phyloP scores from a whole-genome alignment of 2,797 vertebrate genomes.

The Acanthis flammea region DNA sequence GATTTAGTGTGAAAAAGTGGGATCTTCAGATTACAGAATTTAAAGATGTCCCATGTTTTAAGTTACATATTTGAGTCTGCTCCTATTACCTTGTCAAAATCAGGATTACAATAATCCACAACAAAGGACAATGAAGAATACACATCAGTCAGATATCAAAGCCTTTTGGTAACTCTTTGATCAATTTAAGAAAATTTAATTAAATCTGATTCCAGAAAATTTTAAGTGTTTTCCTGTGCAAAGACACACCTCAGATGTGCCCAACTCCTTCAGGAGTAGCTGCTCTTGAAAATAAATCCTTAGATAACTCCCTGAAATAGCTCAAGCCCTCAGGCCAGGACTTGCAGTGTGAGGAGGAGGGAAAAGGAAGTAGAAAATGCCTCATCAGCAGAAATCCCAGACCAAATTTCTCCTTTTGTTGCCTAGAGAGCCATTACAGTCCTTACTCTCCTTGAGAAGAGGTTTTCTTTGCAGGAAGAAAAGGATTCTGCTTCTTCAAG shows the following conservation, averaged over 20 bases:
- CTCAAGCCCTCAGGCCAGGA: not conserved
- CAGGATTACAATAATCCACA: not conserved
- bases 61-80: not conserved
- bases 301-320: not conserved
- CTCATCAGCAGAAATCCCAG: not conserved
- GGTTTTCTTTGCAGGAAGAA: not conserved
- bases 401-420: not conserved
- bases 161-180: slow-evolving; percentile 1
- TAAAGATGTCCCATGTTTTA: not conserved
- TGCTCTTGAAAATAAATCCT: not conserved
- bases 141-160: not conserved
- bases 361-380: not conserved
- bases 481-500: not conserved
- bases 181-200: slow-evolving; percentile 14
- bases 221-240: not conserved
- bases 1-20: not conserved
- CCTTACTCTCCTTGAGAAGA: not conserved
- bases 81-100: not conserved
- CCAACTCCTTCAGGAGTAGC: not conserved
- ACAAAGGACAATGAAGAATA: not conserved
- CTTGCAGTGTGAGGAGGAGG: not conserved
- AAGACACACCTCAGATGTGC: not conserved
- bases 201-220: not conserved
- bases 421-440: not conserved
- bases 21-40: not conserved